Base-by-base conservation (phyloP, 2,797 vertebrate genomes). In the Lepus oiostolus region DNA sequence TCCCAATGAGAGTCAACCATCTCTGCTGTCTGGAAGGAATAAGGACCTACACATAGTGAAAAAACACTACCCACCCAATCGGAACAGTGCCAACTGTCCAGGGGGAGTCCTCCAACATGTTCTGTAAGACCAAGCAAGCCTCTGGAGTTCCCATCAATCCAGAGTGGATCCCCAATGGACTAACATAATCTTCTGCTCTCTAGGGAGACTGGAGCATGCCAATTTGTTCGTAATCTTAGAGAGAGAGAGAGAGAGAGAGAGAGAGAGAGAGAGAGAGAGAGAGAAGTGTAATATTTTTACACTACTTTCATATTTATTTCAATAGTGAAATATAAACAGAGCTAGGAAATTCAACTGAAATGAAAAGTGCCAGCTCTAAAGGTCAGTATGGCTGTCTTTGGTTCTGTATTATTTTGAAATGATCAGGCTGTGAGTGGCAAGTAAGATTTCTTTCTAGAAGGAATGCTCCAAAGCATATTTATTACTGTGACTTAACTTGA, bases 361-460 rank as follows among this genome's bases (percentile, higher is more conserved):
- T 90, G 52, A 82, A 76, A 71, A 58, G 22, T 81, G 8, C n/a
- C 60, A 60, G 2, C 54, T 76, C 81, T 67, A 60, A 75, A 65
- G 42, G 70, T 74, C 83, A 65, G 3, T 10, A 38, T 9, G 65
- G 72, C 54, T 87, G 24, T 80, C 65, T 71, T 90, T 52, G 60
- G 19, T 62, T 88, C 28, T 75, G 4, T 86, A 60, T 52, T 92
- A 10, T 82, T 94, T 94, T 95, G 76, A 86, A 76, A 89, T 76
- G 60, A 82, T 80, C 42, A 26, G 21, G 67, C 68, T 82, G 22
- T 63, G 11, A 92, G 60, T 65, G 54, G 3, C n/a, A 95, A 92
- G 35, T 35, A 93, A 92, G n/a, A 70, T 85, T 87, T 94, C 58
- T 92, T 86, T 88, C 70, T 50, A 85, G 79, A 85, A 32, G 52